Base-by-base conservation (phyloP, 2,113 vertebrate genomes). In the Pipa parva region DNA sequence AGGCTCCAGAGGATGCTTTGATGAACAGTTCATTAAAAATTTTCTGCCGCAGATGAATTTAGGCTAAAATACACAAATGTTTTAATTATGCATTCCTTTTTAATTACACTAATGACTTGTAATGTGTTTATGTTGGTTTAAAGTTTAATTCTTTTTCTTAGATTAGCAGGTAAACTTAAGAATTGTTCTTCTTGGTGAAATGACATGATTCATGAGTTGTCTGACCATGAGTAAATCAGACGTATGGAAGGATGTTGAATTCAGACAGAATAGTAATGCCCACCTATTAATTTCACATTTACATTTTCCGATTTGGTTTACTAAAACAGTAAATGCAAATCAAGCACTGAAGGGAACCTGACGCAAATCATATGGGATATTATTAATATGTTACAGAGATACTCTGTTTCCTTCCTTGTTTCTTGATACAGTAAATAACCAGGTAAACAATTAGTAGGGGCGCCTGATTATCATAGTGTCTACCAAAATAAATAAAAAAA, bases 81-180 rank as follows among this genome's bases (percentile, higher is more conserved):
- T 89, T 89, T 89, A 88, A 89, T 90, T 89, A 89, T 89, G 79
- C 82, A 87, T 89, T 88, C 85, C 80, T 85, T 88, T 89, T 89
- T 89, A 90, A 89, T 89, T 90, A 89, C 84, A 86, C 83, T 89
- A 89, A 90, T 87, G 86, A 86, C 84, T 89, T 86, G 84, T 86
- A 87, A 87, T 89, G 79, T 88, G 84, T 89, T 88, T 87, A 87
- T 89, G 80, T 89, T 90, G 83, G 83, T 88, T 89, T 88, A 86
- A 87, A 87, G 83, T 88, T 88, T 88, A 86, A 88, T 88, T 88
- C 89, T 85, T 88, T 85, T 82, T 83, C 78, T 88, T 87, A 87
- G 85, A 89, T 89, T 85, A 85, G 84, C 81, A 85, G 78, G 82
- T 87, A 89, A 86, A 87, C 81, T 88, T 84, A 89, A 85, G 82